Evolutionary conservation across 37 sponge, comb jelly and placozoan species (phyloP).

Genomic region (Hexactinellida sp.): DNA sequence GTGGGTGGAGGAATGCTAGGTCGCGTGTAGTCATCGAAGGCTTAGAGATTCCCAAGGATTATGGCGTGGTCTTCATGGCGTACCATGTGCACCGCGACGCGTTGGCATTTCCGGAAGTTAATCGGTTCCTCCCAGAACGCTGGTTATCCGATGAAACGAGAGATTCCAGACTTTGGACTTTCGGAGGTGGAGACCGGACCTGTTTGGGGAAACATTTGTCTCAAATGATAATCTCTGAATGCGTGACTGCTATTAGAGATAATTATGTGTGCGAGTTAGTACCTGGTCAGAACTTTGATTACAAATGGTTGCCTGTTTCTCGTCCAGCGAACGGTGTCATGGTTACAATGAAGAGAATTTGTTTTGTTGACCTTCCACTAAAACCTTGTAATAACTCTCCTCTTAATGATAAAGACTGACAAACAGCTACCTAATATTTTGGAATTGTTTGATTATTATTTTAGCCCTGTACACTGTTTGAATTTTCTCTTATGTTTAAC

Average conservation of each 20-base stretch:
- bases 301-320: conserved; percentile 60
- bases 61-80: conserved; percentile 34
- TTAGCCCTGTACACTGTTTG: too few relatives aligned
- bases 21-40: conserved; percentile 29
- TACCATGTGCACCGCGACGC: conserved; percentile 53
- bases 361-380: neutral
- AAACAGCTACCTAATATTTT: too few relatives aligned
- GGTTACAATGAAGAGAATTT: conserved; percentile 5
- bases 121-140: conserved; percentile 56
- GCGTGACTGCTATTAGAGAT: conserved; percentile 22
- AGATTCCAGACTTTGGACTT: conserved; percentile 59
- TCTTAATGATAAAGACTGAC: too few relatives aligned
- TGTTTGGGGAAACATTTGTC: conserved; percentile 54
- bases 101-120: conserved; percentile 45
- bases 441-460: too few relatives aligned
- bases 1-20: conserved; percentile 34
- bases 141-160: conserved; percentile 47
- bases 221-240: conserved; percentile 42
- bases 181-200: conserved; percentile 67
- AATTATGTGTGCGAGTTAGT: conserved; percentile 35
- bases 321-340: conserved; percentile 50
- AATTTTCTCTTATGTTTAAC: too few relatives aligned
- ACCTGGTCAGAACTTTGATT: conserved; percentile 34
- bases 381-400: neutral
- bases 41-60: conserved; percentile 47